Evolutionary conservation across 1,140 invertebrate species (phyloP), one percentile per base, ranked within the genome.

Genomic region (Dinothrombium tinctorium): DNA sequence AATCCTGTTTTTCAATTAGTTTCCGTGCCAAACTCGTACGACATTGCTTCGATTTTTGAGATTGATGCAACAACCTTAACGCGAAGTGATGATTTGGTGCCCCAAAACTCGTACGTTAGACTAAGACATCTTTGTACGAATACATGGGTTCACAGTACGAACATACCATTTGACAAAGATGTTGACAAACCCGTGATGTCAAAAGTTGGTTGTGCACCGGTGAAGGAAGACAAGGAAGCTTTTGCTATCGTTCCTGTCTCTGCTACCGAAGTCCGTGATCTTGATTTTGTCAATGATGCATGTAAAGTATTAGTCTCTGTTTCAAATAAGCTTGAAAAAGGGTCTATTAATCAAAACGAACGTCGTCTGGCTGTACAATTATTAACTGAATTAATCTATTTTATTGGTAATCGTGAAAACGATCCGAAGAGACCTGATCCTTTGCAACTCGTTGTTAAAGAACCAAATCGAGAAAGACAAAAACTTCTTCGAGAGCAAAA

Each of bases 231-330:
- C 55, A 95, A 95, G 56, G 94, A 99, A 60, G 92, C 92, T 0
- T 99, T 99, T 62, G 84, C 86, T 2, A 63, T 98, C 17, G 79
- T 95, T 47, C 82, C 87, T 2, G 87, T 94, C 0, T 79, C 82
- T 0, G 83, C 86, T 0, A 77, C 77, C 22, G 87, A 94, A 63
- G 92, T 99, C 4, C 69, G 94, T 36, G 92, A 99, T 64, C 62
- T 99, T 43, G 94, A 99, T 63, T 99, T 99, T 63, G 94, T 90
- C 2, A 98, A 98, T 63, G 94, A 99, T 64, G 89, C 92, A 2
- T 94, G 86, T 57, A 89, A 92, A 63, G 77, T 92, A 32, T 62
- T 95, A 12, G 78, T 73, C 15, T 68, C 72, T 21, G 75, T 89
- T 19, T 33, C 38, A 6, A 31, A 33, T 6, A 46, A 47, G 37